Base-by-base conservation (phyloP, 2,797 vertebrate species). In the Steatocranus sp. region DNA sequence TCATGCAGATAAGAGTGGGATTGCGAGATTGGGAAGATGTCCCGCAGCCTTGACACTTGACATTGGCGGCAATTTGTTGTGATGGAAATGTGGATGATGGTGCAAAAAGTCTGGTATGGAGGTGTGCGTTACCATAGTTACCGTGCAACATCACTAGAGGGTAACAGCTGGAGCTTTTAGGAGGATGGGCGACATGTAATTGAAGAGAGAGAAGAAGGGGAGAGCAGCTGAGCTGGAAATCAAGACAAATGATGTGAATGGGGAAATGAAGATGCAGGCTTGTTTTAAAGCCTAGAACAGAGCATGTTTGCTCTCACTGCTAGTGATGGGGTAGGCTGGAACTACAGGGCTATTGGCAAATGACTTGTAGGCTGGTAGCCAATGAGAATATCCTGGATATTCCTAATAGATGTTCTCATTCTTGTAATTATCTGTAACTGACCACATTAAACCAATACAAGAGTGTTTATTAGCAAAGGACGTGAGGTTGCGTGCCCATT, bases 141-240 rank as follows among this genome's bases (percentile, higher is more conserved):
- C 90, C 10, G 14, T 20, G 34, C 27, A 10, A 51, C 80, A 4
- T 79, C 2, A 17, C 50, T 53, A 25, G 51, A 54, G 17, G 46
- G 61, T 36, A 87, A 91, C 88, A 87, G 77, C 91, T 91, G 87
- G 81, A 86, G 56, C 48, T 51, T 53, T 54, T n/a, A 70, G 80
- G 78, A 87, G 48, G 75, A 86, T 7, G 4, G 32, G 14, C 14
- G 23, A 49, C n/a, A 75, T 58, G 80, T 78, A 63, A 82, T 46
- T 80, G 41, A 75, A 66, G 36, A 48, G 50, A 48, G 9, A 18
- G 48, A n/a, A 75, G 5, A 2, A 18, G 58, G n/a, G 51, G 43
- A 30, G 49, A 51, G 20, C 38, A 50, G 53, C 48, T 79, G 51
- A 79, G 70, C 2, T 56, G 38, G 49, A 83, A 58, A 75, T 70